Base-by-base conservation (phyloP, 2,888 invertebrate genomes). In the Palloptera scutellata region DNA sequence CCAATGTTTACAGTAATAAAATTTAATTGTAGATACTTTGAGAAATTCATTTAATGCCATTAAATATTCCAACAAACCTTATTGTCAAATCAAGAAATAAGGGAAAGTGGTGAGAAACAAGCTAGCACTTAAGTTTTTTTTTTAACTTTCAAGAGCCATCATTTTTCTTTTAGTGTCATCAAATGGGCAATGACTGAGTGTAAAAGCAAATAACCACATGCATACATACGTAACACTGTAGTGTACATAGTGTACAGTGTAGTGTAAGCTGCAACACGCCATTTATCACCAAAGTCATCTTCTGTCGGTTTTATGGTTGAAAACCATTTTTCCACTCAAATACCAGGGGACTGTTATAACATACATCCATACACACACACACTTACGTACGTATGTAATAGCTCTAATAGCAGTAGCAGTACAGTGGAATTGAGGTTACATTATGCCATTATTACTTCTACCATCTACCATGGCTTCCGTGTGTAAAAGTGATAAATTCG, bases 241-340 rank as follows among this genome's bases (percentile, higher is more conserved):
- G 11, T 30, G 30, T 30, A 30, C 30, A n/a, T n/a, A n/a, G n/a
- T n/a, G 15, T 3, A 11, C 45, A 52, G 42, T 41, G 41, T 41
- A 43, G 51, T 48, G 15, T 12, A 17, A 42, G 45, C 67, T 58
- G 40, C 63, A 73, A 70, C 73, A 68, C 74, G 72, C 71, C 77
- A 79, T 81, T 81, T 78, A 79, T 80, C 78, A 78, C 75, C 72
- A 75, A 78, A 80, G 75, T 77, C 80, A 77, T 77, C 78, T 76
- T 71, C 74, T 77, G 78, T 78, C 77, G 74, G 74, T 79, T 78
- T 78, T 77, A 80, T 79, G 75, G 77, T 74, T 79, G 75, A 74
- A 75, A 75, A 74, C 75, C 77, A 77, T 77, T 79, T 77, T 77
- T 78, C 74, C 54, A 19, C 61, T 30, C 48, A 48, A 48, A 48